Conservation (phyloP, 2,797 vertebrate genomes). For the Tragelaphus oryx region DNA sequence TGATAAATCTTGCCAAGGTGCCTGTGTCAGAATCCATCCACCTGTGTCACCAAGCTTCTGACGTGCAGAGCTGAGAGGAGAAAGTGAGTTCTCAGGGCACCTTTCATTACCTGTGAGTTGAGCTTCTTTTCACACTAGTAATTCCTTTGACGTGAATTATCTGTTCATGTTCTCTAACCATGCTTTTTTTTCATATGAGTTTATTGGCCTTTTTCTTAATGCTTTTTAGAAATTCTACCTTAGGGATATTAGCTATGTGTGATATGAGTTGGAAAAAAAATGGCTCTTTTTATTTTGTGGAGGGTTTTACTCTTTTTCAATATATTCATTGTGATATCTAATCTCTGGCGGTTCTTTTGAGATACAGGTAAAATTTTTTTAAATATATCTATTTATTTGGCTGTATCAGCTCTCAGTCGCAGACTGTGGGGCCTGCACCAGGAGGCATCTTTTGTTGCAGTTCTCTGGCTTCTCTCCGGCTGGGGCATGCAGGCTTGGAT, state of each 20-base stretch:
- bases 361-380: background rate
- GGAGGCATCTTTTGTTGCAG: background rate
- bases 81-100: background rate
- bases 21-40: accelerated
- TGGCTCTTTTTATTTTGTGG: background rate
- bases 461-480: background rate
- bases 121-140: background rate
- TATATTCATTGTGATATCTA: background rate
- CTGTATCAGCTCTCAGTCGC: background rate
- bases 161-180: background rate
- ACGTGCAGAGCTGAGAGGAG: background rate
- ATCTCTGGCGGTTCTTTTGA: background rate
- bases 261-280: background rate
- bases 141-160: background rate
- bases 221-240: background rate
- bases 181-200: background rate
- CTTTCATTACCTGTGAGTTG: background rate
- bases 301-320: background rate
- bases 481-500: background rate
- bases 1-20: background rate
- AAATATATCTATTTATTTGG: background rate
- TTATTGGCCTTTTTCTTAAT: background rate
- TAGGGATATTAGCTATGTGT: background rate
- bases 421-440: background rate
- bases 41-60: background rate